phyloP scores from a whole-genome alignment of 2,113 vertebrate species.

The Oceanites oceanicus region DNA sequence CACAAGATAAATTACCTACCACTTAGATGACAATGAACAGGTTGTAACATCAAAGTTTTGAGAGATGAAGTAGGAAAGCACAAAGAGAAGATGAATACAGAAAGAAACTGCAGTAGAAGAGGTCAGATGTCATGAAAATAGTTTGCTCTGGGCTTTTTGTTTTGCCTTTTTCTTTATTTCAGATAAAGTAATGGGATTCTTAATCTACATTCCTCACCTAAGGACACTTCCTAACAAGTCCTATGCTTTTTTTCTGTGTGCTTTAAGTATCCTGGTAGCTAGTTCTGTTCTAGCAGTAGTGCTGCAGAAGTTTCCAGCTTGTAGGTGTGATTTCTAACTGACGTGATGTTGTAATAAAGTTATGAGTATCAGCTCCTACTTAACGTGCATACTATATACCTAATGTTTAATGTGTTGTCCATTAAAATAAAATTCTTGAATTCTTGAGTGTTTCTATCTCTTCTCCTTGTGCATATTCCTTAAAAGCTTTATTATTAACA shows the following conservation, averaged over 20 bases:
- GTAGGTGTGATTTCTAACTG: not conserved
- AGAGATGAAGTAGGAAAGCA: not conserved
- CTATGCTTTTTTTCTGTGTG: not conserved
- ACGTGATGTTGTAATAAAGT: conserved; percentile 11
- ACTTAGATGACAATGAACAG: conserved; percentile 31
- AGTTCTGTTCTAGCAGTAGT: not conserved
- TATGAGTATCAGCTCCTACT: not conserved
- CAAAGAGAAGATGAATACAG: conserved; percentile 19
- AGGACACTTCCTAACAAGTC: not conserved
- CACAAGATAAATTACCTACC: conserved; percentile 10
- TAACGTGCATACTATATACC: not conserved
- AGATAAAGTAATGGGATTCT: conserved; percentile 3
- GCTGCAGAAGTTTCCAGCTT: not conserved
- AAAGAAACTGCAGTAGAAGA: conserved; percentile 9
- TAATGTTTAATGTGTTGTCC: conserved; percentile 19
- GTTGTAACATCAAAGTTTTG: conserved; percentile 31
- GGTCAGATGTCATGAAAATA: conserved; percentile 23
- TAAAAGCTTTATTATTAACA: not conserved
- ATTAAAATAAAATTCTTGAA: conserved; percentile 45
- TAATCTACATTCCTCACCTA: conserved; percentile 4
- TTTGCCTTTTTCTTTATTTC: conserved; percentile 10
- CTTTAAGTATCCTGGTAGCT: not conserved
- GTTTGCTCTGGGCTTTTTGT: conserved; percentile 21
- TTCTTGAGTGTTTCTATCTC: conserved; percentile 36
- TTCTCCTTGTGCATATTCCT: not conserved